Evolutionary conservation across 2,888 invertebrate genomes (phyloP).

Genomic region (Aphelenchoides bicaudatus): DNA sequence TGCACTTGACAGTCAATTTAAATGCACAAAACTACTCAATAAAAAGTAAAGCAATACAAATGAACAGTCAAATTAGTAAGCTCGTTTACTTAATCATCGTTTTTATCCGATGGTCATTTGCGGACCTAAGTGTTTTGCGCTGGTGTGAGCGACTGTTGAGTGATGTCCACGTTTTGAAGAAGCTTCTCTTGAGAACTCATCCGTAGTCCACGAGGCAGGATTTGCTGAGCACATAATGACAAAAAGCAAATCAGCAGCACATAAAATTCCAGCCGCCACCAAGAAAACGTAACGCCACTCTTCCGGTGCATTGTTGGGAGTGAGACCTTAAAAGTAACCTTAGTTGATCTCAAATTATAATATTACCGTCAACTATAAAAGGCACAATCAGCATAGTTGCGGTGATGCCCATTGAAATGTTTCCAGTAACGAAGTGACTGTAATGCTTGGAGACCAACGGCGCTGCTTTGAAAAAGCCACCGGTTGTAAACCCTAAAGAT

Average conservation of each 20-base stretch:
- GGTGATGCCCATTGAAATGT: slow-evolving; percentile 46
- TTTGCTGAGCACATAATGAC: slow-evolving; percentile 31
- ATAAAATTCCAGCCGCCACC: slow-evolving; percentile 33
- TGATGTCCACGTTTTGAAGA: too few relatives aligned
- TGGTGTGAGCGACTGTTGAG: too few relatives aligned
- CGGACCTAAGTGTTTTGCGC: too few relatives aligned
- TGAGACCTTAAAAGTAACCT: slow-evolving; percentile 14
- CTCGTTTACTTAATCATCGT: too few relatives aligned
- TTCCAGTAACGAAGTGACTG: slow-evolving; percentile 58
- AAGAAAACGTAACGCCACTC: slow-evolving; percentile 42
- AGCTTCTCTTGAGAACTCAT: slow-evolving; percentile 40
- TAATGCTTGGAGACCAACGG: slow-evolving; percentile 55
- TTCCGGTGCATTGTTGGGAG: slow-evolving; percentile 41
- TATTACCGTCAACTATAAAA: slow-evolving; percentile 32
- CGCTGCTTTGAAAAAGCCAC: slow-evolving; percentile 55
- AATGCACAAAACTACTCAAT: too few relatives aligned
- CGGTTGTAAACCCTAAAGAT: slow-evolving; percentile 48
- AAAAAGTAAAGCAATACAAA: too few relatives aligned
- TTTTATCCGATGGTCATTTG: too few relatives aligned
- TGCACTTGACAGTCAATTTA: too few relatives aligned
- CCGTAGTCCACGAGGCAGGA: slow-evolving; percentile 44
- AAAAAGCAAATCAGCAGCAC: slow-evolving; percentile 38
- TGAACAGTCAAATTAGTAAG: too few relatives aligned
- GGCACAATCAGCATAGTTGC: slow-evolving; percentile 40
- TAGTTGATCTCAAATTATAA: neutral